Conservation (phyloP, 35 echinoderm and acorn worm species). For the Amphiura filiformis region DNA sequence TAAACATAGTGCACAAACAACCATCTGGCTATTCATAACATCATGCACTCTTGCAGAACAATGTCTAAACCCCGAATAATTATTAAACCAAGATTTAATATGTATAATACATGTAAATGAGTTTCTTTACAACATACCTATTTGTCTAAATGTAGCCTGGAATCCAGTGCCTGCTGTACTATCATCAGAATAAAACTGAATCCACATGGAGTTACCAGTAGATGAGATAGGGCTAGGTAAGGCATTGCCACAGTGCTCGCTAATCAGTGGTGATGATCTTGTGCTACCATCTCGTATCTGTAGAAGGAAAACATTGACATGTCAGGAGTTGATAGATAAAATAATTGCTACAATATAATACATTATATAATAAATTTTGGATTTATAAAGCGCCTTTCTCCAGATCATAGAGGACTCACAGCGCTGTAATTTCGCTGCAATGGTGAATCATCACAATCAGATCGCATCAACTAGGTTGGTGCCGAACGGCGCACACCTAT, state of each 20-base stretch:
- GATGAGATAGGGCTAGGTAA: neutral
- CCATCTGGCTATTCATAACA: no score
- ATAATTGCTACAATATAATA: neutral
- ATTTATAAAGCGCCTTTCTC: neutral
- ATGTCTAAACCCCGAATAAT: no score
- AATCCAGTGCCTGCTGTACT: neutral
- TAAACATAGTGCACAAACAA: no score
- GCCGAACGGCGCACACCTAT: no score
- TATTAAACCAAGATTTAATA: no score
- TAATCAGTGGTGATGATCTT: neutral
- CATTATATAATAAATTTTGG: neutral
- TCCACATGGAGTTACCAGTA: neutral
- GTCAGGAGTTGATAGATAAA: neutral
- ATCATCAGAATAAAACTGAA: neutral
- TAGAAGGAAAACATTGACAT: neutral
- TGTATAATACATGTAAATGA: no score
- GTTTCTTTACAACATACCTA: neutral
- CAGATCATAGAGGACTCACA: no score
- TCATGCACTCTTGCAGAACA: no score
- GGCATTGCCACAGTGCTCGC: neutral
- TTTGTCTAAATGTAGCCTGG: neutral
- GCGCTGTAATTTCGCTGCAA: neutral
- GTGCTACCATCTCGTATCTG: neutral
- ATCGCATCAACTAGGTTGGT: neutral
- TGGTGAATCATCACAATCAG: neutral